Conservation (phyloP, 2,797 vertebrate species). For the Coracias cyanogaster region DNA sequence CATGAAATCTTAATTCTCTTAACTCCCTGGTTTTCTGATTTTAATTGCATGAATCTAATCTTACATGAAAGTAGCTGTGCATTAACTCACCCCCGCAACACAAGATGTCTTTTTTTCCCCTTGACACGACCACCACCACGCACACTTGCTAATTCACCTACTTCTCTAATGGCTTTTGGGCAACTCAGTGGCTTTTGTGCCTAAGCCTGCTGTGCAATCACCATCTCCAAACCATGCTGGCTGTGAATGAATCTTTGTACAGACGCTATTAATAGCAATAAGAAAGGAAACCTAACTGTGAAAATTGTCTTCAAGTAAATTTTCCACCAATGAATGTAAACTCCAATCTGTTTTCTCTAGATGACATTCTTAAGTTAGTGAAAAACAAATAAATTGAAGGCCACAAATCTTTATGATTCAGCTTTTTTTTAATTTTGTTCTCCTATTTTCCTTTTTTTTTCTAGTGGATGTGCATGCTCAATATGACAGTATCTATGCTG, state of each 20-base stretch:
- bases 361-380: neutral
- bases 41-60: neutral
- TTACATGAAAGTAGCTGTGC: neutral
- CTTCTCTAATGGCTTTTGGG: neutral
- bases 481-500: neutral
- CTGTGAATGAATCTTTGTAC: neutral
- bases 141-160: neutral
- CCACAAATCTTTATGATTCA: neutral
- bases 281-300: neutral
- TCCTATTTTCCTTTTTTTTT: neutral
- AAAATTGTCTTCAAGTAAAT: neutral
- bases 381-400: neutral
- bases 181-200: neutral
- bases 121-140: neutral
- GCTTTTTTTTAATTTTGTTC: neutral
- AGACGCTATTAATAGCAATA: neutral
- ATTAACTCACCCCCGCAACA: neutral
- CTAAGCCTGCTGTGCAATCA: neutral
- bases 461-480: neutral
- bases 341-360: neutral
- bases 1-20: neutral
- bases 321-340: neutral
- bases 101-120: neutral
- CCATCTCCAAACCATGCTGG: neutral
- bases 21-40: neutral